Percentiles rank a stretch among this genome's conserved stretches.
Evolutionary conservation across 2,888 invertebrate genomes (phyloP).

Genomic region (Trichacis sp.): DNA sequence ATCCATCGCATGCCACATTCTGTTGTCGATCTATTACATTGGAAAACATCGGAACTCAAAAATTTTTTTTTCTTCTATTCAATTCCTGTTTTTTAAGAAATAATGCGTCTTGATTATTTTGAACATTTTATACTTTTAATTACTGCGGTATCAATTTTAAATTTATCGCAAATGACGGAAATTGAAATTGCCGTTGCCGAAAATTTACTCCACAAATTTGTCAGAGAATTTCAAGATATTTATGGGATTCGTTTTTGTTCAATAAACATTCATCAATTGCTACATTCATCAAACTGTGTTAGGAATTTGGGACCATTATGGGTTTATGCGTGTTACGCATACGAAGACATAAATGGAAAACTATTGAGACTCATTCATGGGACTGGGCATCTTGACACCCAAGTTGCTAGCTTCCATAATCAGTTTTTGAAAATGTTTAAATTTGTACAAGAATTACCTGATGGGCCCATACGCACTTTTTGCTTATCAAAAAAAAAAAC

Average conservation of each 20-base stretch:
- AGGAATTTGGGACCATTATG: conserved; percentile 18
- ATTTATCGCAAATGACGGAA: too few relatives aligned
- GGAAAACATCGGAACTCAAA: conserved; percentile 36
- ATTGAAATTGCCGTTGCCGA: neutral
- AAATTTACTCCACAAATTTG: conserved; percentile 1
- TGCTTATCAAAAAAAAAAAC: too few relatives aligned
- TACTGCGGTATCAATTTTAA: neutral
- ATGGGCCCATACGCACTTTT: too few relatives aligned
- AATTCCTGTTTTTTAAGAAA: conserved; percentile 20
- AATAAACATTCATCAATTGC: conserved; percentile 14
- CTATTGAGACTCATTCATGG: conserved; percentile 15
- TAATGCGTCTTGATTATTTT: conserved; percentile 13
- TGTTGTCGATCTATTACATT: conserved; percentile 27
- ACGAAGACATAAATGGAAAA: conserved; percentile 20
- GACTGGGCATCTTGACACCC: neutral
- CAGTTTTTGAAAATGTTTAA: too few relatives aligned
- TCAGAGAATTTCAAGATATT: neutral
- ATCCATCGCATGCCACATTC: conserved; percentile 33
- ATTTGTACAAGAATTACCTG: too few relatives aligned
- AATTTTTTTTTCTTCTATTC: conserved; percentile 30
- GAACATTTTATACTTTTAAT: too few relatives aligned
- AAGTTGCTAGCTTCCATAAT: too few relatives aligned
- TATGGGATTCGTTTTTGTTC: conserved; percentile 1
- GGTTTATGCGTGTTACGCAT: conserved; percentile 12
- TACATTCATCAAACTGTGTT: conserved; percentile 13